Percentiles rank a stretch among this genome's conserved stretches.
Conservation (phyloP, 2,888 invertebrate species). For the Oscheius sp. region DNA sequence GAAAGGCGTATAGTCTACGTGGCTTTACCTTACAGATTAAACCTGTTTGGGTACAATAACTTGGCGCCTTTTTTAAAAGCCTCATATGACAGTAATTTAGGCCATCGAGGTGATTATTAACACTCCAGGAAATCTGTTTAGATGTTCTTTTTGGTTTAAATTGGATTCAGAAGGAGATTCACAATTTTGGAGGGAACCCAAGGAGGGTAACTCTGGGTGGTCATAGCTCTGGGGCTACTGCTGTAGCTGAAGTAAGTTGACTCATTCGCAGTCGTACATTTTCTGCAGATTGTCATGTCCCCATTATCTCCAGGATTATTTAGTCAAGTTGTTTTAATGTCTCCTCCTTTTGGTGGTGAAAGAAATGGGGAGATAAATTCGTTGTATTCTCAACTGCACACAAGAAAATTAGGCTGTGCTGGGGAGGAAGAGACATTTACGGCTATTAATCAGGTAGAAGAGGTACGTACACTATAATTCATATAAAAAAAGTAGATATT, state of each 20-base stretch:
- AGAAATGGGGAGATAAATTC: constrained; percentile 10
- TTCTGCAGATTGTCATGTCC: constrained; percentile 21
- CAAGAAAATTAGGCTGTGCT: constrained; percentile 9
- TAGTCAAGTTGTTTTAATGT: constrained; percentile 20
- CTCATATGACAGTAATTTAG: constrained; percentile 32
- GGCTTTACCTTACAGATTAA: constrained; percentile 38
- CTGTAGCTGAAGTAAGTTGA: constrained; percentile 13
- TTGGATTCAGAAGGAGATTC: constrained; percentile 38
- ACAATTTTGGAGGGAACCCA: constrained; percentile 37
- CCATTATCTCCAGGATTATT: constrained; percentile 13
- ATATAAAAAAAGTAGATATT: not conserved
- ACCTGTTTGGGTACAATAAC: constrained; percentile 40
- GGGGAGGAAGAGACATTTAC: not conserved
- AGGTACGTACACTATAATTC: not conserved
- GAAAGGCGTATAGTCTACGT: constrained; percentile 42
- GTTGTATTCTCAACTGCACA: not conserved
- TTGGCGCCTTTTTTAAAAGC: constrained; percentile 34
- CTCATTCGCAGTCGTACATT: not conserved
- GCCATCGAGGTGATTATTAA: constrained; percentile 7
- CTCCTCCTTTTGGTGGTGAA: not conserved
- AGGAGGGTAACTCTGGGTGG: constrained; percentile 35
- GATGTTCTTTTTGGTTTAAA: constrained; percentile 33
- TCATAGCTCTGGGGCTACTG: constrained; percentile 33
- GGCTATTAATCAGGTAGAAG: not conserved
- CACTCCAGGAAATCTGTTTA: not conserved